Evolutionary conservation across 2,113 vertebrate species (phyloP).

Genomic region (Rhinoptilus africanus): DNA sequence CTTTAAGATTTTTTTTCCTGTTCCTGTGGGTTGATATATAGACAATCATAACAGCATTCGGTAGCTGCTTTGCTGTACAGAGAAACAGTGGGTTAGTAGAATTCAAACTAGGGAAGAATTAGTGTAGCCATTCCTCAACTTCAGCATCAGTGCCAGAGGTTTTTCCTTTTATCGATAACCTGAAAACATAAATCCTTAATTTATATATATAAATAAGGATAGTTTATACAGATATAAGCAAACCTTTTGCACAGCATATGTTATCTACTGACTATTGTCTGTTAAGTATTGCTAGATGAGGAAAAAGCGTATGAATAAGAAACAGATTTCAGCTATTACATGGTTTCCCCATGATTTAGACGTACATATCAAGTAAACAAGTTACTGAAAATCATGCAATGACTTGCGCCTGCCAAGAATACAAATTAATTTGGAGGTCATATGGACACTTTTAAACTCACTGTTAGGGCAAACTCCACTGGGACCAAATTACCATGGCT

Average conservation of each 20-base stretch:
- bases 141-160: neutral
- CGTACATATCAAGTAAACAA: neutral
- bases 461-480: neutral
- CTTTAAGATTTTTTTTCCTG: neutral
- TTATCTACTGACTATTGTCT: neutral
- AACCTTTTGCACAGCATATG: neutral
- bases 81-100: neutral
- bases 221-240: neutral
- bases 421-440: neutral
- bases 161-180: neutral
- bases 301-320: neutral
- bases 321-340: neutral
- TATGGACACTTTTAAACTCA: neutral
- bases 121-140: neutral
- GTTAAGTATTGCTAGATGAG: neutral
- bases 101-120: neutral
- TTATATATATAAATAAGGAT: neutral
- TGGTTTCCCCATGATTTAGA: neutral
- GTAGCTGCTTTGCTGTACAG: neutral
- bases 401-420: neutral
- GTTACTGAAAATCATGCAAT: neutral
- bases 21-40: neutral
- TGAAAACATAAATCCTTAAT: neutral
- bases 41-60: neutral
- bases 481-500: neutral